Evolutionary conservation across 2,797 vertebrate species (phyloP).

Genomic region (Cygnus olor): DNA sequence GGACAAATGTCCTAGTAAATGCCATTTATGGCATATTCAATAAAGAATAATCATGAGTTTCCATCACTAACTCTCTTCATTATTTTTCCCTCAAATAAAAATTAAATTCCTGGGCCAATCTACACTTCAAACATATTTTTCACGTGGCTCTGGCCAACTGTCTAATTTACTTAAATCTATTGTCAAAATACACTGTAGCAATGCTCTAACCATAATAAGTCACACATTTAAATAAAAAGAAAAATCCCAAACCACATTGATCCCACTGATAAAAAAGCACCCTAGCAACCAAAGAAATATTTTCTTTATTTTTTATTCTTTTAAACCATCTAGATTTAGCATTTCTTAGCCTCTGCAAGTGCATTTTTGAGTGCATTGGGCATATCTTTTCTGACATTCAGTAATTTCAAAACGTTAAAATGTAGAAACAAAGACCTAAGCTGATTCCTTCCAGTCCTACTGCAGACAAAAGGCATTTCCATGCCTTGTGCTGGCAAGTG

Average conservation of each 20-base stretch:
- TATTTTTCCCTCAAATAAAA: not conserved
- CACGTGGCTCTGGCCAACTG: not conserved
- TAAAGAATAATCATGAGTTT: not conserved
- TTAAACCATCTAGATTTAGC: not conserved
- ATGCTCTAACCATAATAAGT: not conserved
- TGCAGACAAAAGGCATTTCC: constrained; percentile 47
- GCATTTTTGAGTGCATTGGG: not conserved
- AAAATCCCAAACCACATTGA: not conserved
- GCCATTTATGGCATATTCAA: not conserved
- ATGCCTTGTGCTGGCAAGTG: not conserved
- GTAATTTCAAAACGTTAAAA: not conserved
- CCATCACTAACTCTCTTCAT: not conserved
- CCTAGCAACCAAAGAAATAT: constrained; percentile 26
- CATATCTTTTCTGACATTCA: not conserved
- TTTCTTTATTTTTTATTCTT: constrained; percentile 23
- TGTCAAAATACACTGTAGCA: not conserved
- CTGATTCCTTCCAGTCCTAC: not conserved
- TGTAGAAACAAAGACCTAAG: constrained; percentile 11
- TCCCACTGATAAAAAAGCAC: constrained; percentile 8
- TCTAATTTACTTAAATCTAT: not conserved
- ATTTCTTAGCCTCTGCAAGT: not conserved
- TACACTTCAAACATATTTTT: not conserved
- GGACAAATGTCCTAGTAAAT: not conserved
- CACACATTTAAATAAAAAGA: not conserved
- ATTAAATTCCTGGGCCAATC: not conserved